Conservation (phyloP, 2,888 invertebrate species). For the Melangyna quadrimaculata region DNA sequence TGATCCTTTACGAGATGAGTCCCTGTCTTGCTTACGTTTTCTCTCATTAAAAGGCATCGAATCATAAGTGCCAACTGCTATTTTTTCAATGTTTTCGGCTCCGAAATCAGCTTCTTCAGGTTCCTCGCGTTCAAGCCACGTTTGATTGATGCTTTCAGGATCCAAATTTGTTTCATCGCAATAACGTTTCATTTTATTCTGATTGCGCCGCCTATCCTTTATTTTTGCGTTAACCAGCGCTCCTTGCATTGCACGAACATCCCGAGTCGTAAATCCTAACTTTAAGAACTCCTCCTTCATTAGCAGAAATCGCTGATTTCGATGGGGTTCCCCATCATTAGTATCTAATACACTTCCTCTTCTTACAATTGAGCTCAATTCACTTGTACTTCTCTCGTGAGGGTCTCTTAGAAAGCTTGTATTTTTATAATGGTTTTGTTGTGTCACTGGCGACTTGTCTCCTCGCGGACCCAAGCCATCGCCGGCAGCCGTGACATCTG, state of each 20-base stretch:
- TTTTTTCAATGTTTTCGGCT: not conserved
- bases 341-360: not conserved
- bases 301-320: not conserved
- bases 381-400: not conserved
- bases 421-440: not conserved
- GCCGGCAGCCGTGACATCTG: constrained; percentile 62
- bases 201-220: not conserved
- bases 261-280: not conserved
- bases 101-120: not conserved
- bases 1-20: not conserved
- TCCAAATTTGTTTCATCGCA: constrained; percentile 2
- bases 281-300: constrained; percentile 16
- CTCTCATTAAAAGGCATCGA: not conserved
- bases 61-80: not conserved
- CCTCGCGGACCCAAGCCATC: constrained; percentile 58
- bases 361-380: not conserved
- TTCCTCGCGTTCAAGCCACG: constrained; percentile 33
- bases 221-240: too few relatives aligned
- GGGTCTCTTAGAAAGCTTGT: not conserved
- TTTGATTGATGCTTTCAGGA: not conserved
- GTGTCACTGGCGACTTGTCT: constrained; percentile 65
- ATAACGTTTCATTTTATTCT: not conserved
- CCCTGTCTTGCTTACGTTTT: not conserved
- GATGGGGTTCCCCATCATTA: not conserved
- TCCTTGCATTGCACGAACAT: not conserved